Evolutionary conservation across 2,113 vertebrate genomes (phyloP), one percentile per base, ranked within the genome.

Genomic region (Casuarius casuarius): DNA sequence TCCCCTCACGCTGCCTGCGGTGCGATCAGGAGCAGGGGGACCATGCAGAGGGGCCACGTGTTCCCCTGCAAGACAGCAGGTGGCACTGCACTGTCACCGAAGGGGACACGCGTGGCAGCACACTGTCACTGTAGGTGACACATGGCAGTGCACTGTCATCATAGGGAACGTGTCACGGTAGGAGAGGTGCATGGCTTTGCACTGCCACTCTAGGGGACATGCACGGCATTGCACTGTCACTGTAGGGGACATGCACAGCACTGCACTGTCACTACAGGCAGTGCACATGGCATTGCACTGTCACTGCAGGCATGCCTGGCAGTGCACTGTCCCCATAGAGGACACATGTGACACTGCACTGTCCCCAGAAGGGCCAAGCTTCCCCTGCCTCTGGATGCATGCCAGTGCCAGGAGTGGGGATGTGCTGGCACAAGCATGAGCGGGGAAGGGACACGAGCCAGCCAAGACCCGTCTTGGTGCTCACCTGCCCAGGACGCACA

Each of bases 41-140:
- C 29, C 56, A 31, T 5, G 16, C 56, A 31, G 56, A 58, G 56
- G 79, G 51, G 38, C 54, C 81, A 84, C 49, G 6, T 56, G 61
- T 56, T 90, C 79, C 79, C 94, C 67, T 38, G 87, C 59, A 86
- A 84, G 94, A 94, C 96, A 92, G 95, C 93, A 97, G 96, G 65
- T 97, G 96, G 96, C 96, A 95, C 95, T 95, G 93, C 77, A 7
- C 71, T 65, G 96, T 51, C 70, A 52, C 48, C 46, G 5, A 51
- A 52, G 48, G 26, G 25, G 70, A 20, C 70, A 72, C 48, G 35
- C 25, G 25, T 72, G 70, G 70, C 70, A 38, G 48, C 20, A n/a
- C 23, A 7, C 70, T 28, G 70, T 94, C 91, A 95, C 66, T 8
- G 38, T 8, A 38, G 38, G 38, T 6, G 38, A 38, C 38, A 38